Base-by-base conservation (phyloP, 2,888 invertebrate species). In the Peribatodes rhomboidaria region DNA sequence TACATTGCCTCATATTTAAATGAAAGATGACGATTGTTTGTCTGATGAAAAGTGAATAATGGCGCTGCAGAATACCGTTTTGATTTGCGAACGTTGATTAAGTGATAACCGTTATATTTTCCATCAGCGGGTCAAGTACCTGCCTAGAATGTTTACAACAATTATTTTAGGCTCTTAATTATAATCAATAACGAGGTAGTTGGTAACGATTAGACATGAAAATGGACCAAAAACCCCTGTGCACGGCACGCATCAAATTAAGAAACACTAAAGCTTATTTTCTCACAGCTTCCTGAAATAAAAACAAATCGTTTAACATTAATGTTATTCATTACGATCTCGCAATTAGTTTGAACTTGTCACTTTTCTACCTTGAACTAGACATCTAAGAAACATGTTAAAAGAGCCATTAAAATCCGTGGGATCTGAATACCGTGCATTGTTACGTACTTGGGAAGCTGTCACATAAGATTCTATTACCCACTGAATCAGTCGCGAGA, bases 281-380 rank as follows among this genome's bases (percentile, higher is more conserved):
- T 44, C 20, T 13, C 18, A 20, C 20, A 13, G 20, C 37, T 41
- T 39, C 49, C 7, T 22, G 27, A 39, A 57, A 50, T 22, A 57
- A n/a, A 16, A 50, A 37, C 18, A 50, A 20, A 18, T 42, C 41
- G 41, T 3, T 59, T 20, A 41, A 16, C 20, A 54, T 54, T 57
- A 42, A 46, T 33, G 31, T 47, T 58, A 58, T 59, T 64, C 54
- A 60, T 47, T 44, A 22, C 56, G 59, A 44, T 59, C 54, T 64
- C 49, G 55, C 53, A 55, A 65, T 61, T 54, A 66, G 22, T 59
- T 54, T 72, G 67, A 71, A 65, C 64, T 68, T 67, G 62, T 64
- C 64, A 11, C 46, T 61, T 64, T 67, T 66, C 65, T 64, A 72
- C 82, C 84, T 83, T 87, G 86, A 87, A 84, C 86, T 83, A 86